Evolutionary conservation across 1,140 invertebrate species (phyloP).

Genomic region (Antheraea mylitta): DNA sequence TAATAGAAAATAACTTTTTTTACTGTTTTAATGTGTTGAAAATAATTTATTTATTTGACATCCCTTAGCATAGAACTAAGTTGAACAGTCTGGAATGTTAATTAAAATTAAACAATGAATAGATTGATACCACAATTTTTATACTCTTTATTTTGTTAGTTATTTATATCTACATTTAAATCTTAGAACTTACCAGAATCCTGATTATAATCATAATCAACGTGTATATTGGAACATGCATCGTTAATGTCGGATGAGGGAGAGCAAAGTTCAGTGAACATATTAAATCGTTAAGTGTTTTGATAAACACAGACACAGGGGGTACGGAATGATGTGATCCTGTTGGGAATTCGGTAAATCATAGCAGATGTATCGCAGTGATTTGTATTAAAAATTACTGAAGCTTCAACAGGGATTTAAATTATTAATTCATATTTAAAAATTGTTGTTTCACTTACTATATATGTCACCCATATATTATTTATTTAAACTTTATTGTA

Average conservation of each 20-base stretch:
- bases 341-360: constrained; percentile 62
- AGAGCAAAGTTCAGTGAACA: constrained; percentile 54
- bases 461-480: no score
- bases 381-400: constrained; percentile 33
- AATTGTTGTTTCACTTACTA: no score
- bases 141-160: no score
- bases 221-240: constrained; percentile 41
- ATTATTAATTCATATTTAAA: not conserved
- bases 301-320: constrained; percentile 71
- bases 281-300: constrained; percentile 76
- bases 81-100: not conserved
- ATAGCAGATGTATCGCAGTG: constrained; percentile 41
- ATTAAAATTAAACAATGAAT: not conserved
- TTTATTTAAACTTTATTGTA: no score
- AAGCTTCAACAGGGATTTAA: constrained; percentile 5
- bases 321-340: constrained; percentile 58
- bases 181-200: constrained; percentile 12
- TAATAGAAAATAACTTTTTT: no score
- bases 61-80: not conserved
- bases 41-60: no score
- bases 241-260: constrained; percentile 42
- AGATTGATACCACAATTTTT: no score
- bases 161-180: not conserved
- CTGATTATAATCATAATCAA: constrained; percentile 39
- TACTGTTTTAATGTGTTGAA: no score